phyloP scores from a whole-genome alignment of 2,797 vertebrate genomes.

The Gymnocypris eckloni region DNA sequence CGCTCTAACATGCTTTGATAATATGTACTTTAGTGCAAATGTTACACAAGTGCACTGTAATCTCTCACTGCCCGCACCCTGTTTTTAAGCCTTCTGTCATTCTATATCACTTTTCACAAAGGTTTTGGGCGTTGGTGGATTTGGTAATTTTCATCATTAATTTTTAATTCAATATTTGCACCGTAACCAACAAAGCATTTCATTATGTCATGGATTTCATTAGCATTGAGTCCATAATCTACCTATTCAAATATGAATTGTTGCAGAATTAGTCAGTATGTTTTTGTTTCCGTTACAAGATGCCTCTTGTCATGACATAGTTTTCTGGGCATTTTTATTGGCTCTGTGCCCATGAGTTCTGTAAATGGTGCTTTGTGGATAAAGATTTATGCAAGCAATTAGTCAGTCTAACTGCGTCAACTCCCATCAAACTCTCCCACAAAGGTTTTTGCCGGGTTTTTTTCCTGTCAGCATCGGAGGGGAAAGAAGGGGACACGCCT shows the following conservation, averaged over 20 bases:
- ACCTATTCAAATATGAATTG: neutral
- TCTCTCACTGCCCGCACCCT: neutral
- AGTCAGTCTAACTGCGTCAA: constrained; percentile 10
- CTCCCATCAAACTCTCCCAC: constrained; percentile 22
- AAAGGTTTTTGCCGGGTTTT: neutral
- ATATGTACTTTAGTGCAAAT: neutral
- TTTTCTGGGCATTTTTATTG: neutral
- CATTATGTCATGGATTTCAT: neutral
- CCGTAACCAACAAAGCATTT: neutral
- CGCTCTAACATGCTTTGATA: neutral
- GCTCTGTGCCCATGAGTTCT: neutral
- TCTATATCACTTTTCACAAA: neutral
- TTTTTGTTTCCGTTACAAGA: neutral
- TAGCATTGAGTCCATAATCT: neutral
- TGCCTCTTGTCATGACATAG: too few species aligned
- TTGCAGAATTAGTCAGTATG: neutral
- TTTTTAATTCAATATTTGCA: neutral
- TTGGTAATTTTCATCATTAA: neutral
- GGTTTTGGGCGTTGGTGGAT: neutral
- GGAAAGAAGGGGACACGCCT: constrained; percentile 35
- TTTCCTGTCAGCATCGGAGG: neutral
- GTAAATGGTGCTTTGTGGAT: constrained; percentile 2
- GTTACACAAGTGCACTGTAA: neutral
- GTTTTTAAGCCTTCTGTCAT: neutral
- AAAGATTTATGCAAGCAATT: constrained; percentile 1